Percentiles rank a stretch among this genome's conserved stretches.
These are phyloP conservation scores for Eulemur albifrons DNA, from an alignment of 2,797 vertebrate genomes.

Conservation along the genomic window DNA sequence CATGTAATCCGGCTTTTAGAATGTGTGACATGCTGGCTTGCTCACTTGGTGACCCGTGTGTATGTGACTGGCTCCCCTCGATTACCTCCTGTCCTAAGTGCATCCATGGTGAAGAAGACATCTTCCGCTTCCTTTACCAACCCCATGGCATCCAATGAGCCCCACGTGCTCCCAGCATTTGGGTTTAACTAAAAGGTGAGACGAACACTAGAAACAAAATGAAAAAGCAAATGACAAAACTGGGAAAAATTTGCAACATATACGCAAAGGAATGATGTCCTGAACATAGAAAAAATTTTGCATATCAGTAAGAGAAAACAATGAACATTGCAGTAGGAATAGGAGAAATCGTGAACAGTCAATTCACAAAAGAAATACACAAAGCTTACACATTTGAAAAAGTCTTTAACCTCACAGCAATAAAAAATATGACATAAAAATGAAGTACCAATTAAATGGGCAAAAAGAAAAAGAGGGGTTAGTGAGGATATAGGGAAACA, in stretches of 20 bases:
- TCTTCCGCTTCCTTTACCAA: neutral
- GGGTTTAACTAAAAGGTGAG: slow-evolving; percentile 34
- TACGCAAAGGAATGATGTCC: neutral
- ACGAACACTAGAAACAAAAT: slow-evolving; percentile 38
- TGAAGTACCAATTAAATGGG: neutral
- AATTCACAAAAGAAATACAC: neutral
- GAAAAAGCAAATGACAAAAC: slow-evolving; percentile 4
- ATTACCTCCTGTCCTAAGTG: neutral
- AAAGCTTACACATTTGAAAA: neutral
- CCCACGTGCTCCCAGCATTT: neutral
- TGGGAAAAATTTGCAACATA: neutral
- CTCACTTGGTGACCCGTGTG: neutral
- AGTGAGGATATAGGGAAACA: neutral
- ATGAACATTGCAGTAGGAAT: neutral
- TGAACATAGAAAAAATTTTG: neutral
- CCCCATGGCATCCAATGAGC: neutral
- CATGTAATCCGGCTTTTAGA: neutral
- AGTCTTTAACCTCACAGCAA: neutral
- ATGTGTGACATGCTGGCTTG: neutral
- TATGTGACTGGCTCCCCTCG: neutral
- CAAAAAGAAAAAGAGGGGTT: neutral
- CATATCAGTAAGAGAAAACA: neutral
- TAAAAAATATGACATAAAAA: neutral
- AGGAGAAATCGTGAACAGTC: neutral
- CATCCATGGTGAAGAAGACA: neutral